Percentiles rank a stretch among this genome's conserved stretches.
phyloP scores from a whole-genome alignment of 2,888 invertebrate genomes.

The Eristalinus sepulchralis region DNA sequence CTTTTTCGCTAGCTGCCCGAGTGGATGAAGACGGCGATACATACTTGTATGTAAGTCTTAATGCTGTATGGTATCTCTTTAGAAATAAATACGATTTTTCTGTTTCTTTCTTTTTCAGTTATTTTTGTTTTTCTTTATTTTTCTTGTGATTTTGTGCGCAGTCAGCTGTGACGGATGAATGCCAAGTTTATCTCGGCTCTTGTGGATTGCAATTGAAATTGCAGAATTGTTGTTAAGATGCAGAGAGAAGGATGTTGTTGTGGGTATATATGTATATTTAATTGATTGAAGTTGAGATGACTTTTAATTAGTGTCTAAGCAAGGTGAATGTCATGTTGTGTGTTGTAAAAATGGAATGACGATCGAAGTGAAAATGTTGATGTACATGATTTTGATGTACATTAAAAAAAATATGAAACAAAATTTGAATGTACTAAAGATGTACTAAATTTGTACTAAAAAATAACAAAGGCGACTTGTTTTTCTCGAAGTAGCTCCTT shows the following conservation, averaged over 20 bases:
- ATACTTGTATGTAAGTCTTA: not conserved
- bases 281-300: not conserved
- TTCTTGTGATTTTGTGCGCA: constrained; percentile 63
- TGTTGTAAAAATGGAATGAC: not conserved
- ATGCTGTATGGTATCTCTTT: not conserved
- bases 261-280: not conserved
- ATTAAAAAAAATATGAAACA: too few relatives aligned
- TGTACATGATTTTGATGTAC: too few relatives aligned
- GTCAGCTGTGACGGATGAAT: constrained; percentile 70
- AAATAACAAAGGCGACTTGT: too few relatives aligned
- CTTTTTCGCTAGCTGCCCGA: constrained; percentile 27
- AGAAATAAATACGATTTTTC: not conserved
- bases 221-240: not conserved
- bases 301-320: not conserved
- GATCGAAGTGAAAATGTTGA: not conserved
- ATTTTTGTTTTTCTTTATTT: not conserved
- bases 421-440: too few relatives aligned
- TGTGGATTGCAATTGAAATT: constrained; percentile 25
- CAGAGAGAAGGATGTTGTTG: not conserved
- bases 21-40: constrained; percentile 24
- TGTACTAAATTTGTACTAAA: too few relatives aligned
- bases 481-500: too few relatives aligned
- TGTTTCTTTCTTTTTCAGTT: constrained; percentile 9
- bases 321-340: not conserved
- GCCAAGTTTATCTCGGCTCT: constrained; percentile 65